Evolutionary conservation across 2,888 invertebrate species (phyloP).

Genomic region (Spilarctia lutea): DNA sequence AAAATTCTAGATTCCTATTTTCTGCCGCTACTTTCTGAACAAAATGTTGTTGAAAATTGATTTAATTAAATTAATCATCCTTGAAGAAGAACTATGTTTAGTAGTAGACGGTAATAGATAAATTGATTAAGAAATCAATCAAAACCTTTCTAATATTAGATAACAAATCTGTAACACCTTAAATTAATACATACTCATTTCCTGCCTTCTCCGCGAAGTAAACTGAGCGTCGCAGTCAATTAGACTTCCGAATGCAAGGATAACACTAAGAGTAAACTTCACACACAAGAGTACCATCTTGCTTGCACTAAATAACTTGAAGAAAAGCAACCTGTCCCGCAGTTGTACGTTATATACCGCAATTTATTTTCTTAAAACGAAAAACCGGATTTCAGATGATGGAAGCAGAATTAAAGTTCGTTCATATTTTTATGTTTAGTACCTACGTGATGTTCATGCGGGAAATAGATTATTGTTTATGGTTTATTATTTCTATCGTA

Average conservation of each 20-base stretch:
- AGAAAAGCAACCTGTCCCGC: slow-evolving; percentile 46
- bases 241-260: slow-evolving; percentile 43
- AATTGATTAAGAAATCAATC: not conserved
- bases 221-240: slow-evolving; percentile 55
- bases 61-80: too few relatives aligned
- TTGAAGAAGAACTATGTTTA: too few relatives aligned
- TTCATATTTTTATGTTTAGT: slow-evolving; percentile 21
- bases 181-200: slow-evolving; percentile 42
- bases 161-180: not conserved
- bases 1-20: not conserved
- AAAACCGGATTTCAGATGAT: slow-evolving; percentile 53
- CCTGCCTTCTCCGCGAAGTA: slow-evolving; percentile 27
- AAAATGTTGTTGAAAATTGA: too few relatives aligned
- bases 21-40: not conserved
- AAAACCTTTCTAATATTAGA: not conserved
- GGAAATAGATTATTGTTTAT: slow-evolving; percentile 2
- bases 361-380: slow-evolving; percentile 52
- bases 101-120: too few relatives aligned
- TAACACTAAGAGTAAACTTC: slow-evolving; percentile 46
- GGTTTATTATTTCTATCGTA: not conserved
- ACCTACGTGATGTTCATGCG: slow-evolving; percentile 7
- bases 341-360: slow-evolving; percentile 56
- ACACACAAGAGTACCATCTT: slow-evolving; percentile 58
- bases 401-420: slow-evolving; percentile 30
- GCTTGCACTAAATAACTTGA: slow-evolving; percentile 54